Evolutionary conservation across 2,888 invertebrate genomes (phyloP).

Genomic region (Blera fallax): DNA sequence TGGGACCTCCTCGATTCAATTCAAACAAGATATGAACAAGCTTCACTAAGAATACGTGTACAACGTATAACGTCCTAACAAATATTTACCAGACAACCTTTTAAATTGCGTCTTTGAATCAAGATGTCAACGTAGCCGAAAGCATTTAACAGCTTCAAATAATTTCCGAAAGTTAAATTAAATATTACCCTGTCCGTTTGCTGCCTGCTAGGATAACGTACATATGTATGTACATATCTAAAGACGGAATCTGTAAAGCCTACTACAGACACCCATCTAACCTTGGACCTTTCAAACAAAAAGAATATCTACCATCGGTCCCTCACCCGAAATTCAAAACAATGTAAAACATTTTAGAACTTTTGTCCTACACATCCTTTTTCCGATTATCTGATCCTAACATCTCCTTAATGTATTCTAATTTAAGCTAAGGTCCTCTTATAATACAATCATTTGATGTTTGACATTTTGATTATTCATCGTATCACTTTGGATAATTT

Average conservation of each 20-base stretch:
- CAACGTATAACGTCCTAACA: too few relatives aligned
- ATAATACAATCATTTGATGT: constrained; percentile 49
- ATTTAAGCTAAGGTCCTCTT: constrained; percentile 43
- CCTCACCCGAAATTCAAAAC: constrained; percentile 12
- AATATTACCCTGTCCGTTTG: too few relatives aligned
- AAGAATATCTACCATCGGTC: not conserved
- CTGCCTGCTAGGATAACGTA: too few relatives aligned
- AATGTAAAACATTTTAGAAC: constrained; percentile 41
- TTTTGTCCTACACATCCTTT: constrained; percentile 28
- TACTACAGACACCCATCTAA: not conserved
- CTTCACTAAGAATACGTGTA: too few relatives aligned
- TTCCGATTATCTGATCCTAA: constrained; percentile 2
- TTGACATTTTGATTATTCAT: constrained; percentile 68
- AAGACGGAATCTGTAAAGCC: not conserved
- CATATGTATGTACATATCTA: not conserved
- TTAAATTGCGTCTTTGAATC: too few relatives aligned
- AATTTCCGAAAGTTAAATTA: too few relatives aligned
- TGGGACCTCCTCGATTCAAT: too few relatives aligned
- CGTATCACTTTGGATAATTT: constrained; percentile 59
- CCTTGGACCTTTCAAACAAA: constrained; percentile 7
- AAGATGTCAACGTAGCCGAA: too few relatives aligned
- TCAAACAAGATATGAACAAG: too few relatives aligned
- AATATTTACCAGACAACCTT: too few relatives aligned
- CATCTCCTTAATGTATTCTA: constrained; percentile 39
- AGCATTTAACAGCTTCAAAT: too few relatives aligned